A percentile compares a stretch with the other conserved stretches of the same genome.
Evolutionary conservation across 2,797 vertebrate genomes (phyloP).

Genomic region (Epinephelus awoara): DNA sequence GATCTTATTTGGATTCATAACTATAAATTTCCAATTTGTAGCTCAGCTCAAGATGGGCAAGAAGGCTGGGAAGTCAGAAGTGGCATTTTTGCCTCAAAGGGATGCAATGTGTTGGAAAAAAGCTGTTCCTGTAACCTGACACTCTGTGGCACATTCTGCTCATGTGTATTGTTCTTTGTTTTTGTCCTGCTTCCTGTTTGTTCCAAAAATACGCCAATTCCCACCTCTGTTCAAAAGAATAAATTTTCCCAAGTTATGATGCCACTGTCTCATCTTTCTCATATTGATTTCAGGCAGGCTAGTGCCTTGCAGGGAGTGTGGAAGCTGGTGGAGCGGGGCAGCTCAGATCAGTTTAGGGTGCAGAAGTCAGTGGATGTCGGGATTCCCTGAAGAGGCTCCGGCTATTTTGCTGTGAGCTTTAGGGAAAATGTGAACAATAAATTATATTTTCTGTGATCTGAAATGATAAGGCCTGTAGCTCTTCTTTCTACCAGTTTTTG

Average conservation of each 20-base stretch:
- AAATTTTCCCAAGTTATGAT: conserved; percentile 41
- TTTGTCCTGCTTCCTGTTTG: conserved; percentile 37
- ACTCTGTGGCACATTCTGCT: conserved; percentile 22
- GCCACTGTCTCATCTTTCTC: conserved; percentile 38
- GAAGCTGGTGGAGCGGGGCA: conserved; percentile 8
- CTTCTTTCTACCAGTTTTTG: not conserved
- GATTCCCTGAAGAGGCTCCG: not conserved
- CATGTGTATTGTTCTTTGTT: conserved; percentile 54
- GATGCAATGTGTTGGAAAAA: not conserved
- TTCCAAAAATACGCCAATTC: conserved; percentile 53
- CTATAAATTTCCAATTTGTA: no score
- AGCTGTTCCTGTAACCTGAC: conserved; percentile 22
- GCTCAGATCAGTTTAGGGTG: conserved; percentile 20
- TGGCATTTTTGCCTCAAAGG: not conserved
- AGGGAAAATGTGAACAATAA: conserved; percentile 19
- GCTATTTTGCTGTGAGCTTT: conserved; percentile 14
- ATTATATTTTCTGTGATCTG: conserved; percentile 10
- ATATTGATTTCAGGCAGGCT: conserved; percentile 44
- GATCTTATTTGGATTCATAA: conserved; percentile 11
- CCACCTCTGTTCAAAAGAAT: conserved; percentile 32
- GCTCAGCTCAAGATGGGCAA: not conserved
- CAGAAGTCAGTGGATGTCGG: conserved; percentile 27
- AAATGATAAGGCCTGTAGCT: conserved; percentile 24
- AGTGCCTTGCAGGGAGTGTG: conserved; percentile 28
- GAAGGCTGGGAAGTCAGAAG: not conserved